A percentile compares a stretch with the other conserved stretches of the same genome.
Conservation (phyloP, 2,113 vertebrate species). For the Pomatorhinus ruficollis region DNA sequence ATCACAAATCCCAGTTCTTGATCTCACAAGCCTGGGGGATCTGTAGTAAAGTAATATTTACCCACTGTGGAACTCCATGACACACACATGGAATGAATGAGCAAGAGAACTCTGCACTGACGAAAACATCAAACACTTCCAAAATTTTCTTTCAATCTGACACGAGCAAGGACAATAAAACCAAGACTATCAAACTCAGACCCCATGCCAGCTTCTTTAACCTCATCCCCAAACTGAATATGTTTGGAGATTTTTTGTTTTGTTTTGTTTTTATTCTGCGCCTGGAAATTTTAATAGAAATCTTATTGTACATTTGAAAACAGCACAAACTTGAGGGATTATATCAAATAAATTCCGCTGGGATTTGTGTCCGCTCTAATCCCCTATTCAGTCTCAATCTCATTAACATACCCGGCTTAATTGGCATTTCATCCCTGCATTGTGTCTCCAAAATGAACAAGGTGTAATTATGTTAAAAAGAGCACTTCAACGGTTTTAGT, state of each 20-base stretch:
- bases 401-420: slow-evolving; percentile 78
- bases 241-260: background rate
- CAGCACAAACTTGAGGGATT: slow-evolving; percentile 67
- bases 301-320: slow-evolving; percentile 52
- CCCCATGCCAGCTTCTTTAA: slow-evolving; percentile 5
- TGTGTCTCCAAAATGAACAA: slow-evolving; percentile 77
- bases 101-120: background rate
- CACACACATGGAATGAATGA: background rate
- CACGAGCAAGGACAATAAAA: background rate
- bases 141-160: background rate
- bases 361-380: slow-evolving; percentile 68
- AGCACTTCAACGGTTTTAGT: slow-evolving; percentile 54
- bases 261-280: background rate
- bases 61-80: background rate
- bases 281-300: slow-evolving; percentile 29
- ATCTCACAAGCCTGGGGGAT: background rate
- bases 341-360: slow-evolving; percentile 60
- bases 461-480: slow-evolving; percentile 81
- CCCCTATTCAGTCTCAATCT: slow-evolving; percentile 74
- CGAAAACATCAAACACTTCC: background rate
- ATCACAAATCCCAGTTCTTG: background rate
- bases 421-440: slow-evolving; percentile 80
- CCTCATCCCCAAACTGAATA: background rate
- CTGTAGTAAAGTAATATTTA: background rate
- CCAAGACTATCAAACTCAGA: background rate